These are phyloP conservation scores for Oreochromis mossambicus DNA, from an alignment of 2,797 vertebrate species.

Conservation along the genomic window DNA sequence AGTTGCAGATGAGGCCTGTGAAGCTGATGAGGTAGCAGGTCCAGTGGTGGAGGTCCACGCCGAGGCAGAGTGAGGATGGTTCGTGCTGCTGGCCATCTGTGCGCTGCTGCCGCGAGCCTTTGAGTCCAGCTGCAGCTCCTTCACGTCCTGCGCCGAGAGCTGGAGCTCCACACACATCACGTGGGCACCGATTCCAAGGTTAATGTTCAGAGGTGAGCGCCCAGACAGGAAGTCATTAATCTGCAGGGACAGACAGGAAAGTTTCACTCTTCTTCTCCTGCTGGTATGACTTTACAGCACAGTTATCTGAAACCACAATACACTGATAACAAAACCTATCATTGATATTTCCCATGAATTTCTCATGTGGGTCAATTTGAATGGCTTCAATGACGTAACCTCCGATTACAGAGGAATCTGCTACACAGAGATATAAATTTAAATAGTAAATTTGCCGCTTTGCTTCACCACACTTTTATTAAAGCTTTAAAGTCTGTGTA, in stretches of 20 bases:
- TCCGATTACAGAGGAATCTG: not conserved
- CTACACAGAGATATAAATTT: not conserved
- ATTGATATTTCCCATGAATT: not conserved
- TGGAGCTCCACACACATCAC: conserved; percentile 96
- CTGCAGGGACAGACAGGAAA: conserved; percentile 70
- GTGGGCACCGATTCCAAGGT: conserved; percentile 86
- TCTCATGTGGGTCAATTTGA: not conserved
- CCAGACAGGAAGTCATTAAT: conserved; percentile 93
- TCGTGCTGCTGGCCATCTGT: conserved; percentile 22
- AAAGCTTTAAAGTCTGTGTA: not conserved
- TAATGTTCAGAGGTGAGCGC: conserved; percentile 86
- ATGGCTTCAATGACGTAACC: not conserved
- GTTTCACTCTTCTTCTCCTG: not conserved
- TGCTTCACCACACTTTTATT: not conserved
- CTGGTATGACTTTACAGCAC: not conserved
- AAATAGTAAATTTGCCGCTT: not conserved
- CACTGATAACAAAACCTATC: not conserved
- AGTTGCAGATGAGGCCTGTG: conserved; percentile 15
- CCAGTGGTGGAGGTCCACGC: conserved; percentile 56
- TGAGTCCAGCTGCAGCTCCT: conserved; percentile 49
- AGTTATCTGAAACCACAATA: not conserved
- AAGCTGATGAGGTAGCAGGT: conserved; percentile 21
- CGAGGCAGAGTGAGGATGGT: conserved; percentile 33
- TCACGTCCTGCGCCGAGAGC: conserved; percentile 81
- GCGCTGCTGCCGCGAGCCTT: not conserved